Evolutionary conservation across 2,113 vertebrate species (phyloP).

Genomic region (Theristicus caerulescens): DNA sequence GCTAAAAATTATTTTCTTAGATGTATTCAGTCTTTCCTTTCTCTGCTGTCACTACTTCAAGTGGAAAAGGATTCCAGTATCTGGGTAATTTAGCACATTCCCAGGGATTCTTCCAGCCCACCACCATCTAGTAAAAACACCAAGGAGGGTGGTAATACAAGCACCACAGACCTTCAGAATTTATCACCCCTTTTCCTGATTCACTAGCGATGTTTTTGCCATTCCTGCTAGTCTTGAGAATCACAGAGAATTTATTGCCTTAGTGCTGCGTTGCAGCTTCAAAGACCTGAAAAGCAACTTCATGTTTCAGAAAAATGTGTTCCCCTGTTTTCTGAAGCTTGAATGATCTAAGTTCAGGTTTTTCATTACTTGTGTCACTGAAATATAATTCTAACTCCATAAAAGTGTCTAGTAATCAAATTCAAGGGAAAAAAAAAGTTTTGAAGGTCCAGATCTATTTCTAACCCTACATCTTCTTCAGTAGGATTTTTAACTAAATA

Average conservation of each 20-base stretch:
- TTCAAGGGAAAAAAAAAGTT: neutral
- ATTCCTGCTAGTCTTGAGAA: neutral
- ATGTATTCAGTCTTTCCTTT: neutral
- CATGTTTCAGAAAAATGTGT: neutral
- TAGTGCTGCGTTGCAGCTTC: neutral
- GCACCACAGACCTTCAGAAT: neutral
- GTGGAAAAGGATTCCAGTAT: neutral
- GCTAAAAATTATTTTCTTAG: neutral
- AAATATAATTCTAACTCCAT: neutral
- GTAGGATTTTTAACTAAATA: neutral
- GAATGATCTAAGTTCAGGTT: neutral
- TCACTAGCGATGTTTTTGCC: neutral
- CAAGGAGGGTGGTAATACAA: neutral
- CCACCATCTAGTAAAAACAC: neutral
- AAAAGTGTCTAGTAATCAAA: neutral
- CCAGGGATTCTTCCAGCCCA: neutral
- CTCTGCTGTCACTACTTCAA: neutral
- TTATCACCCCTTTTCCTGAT: neutral
- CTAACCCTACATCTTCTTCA: neutral
- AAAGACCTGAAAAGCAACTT: neutral
- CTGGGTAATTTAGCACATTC: neutral
- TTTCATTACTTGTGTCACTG: neutral
- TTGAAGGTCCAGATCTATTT: neutral
- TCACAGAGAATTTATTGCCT: neutral
- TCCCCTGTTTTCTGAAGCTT: neutral